Evolutionary conservation across 2,888 invertebrate species (phyloP).

Genomic region (Morinoia aosen): DNA sequence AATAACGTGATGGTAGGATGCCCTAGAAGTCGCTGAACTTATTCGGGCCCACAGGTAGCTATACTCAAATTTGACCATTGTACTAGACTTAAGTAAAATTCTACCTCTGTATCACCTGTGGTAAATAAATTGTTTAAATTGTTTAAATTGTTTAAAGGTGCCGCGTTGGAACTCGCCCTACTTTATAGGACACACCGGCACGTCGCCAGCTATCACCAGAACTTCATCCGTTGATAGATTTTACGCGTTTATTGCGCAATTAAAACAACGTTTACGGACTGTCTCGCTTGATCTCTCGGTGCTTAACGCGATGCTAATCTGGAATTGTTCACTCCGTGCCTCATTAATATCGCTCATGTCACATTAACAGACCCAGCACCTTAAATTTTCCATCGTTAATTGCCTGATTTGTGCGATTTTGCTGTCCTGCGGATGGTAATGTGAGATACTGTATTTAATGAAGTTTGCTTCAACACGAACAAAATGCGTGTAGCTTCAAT

Average conservation of each 20-base stretch:
- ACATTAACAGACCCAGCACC: neutral
- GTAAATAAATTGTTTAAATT: no score
- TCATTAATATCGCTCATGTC: neutral
- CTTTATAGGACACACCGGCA: neutral
- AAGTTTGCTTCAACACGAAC: neutral
- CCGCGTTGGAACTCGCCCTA: no score
- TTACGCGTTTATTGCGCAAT: neutral
- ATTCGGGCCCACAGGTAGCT: no score
- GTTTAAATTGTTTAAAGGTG: no score
- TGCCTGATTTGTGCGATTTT: neutral
- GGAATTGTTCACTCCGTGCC: neutral
- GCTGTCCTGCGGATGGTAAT: neutral
- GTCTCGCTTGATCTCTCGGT: neutral
- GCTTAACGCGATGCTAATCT: neutral
- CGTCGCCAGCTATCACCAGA: neutral
- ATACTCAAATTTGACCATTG: no score
- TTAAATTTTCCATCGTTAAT: neutral
- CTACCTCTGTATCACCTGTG: no score
- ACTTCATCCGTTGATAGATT: neutral
- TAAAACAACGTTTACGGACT: neutral
- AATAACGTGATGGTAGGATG: no score
- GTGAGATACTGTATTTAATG: neutral
- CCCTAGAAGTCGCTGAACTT: no score
- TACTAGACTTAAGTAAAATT: no score
- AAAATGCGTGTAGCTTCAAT: neutral